These are phyloP conservation scores for Ochotona curzoniae DNA, from an alignment of 2,113 vertebrate genomes.

Conservation along the genomic window DNA sequence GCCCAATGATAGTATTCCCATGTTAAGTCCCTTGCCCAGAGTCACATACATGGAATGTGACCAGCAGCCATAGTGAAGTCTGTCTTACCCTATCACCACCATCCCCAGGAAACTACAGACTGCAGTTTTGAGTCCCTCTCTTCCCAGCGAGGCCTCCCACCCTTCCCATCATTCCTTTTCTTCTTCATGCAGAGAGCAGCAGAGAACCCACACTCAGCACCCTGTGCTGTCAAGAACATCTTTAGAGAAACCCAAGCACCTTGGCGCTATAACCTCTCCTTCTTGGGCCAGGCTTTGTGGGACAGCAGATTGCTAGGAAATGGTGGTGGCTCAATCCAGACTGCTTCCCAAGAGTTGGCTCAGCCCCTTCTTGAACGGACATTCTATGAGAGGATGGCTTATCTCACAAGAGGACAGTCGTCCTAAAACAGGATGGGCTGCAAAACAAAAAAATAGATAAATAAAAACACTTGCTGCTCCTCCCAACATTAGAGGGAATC, in stretches of 20 bases:
- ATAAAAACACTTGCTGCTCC: neutral
- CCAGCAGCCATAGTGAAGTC: neutral
- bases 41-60: neutral
- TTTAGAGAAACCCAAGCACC: neutral
- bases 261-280: neutral
- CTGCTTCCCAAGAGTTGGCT: neutral
- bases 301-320: neutral
- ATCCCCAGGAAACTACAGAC: neutral
- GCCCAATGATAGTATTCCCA: neutral
- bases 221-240: neutral
- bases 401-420: neutral
- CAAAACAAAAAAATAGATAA: neutral
- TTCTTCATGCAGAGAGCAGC: neutral
- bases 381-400: neutral
- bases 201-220: neutral
- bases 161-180: too few species aligned
- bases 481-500: neutral
- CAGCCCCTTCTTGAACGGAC: neutral
- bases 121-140: neutral
- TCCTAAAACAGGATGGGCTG: neutral
- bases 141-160: neutral
- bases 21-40: neutral
- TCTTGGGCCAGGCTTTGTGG: neutral
- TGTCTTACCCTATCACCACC: neutral
- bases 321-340: neutral